Evolutionary conservation across 2,888 invertebrate genomes (phyloP).

Genomic region (Hirtodrosophila cameraria): DNA sequence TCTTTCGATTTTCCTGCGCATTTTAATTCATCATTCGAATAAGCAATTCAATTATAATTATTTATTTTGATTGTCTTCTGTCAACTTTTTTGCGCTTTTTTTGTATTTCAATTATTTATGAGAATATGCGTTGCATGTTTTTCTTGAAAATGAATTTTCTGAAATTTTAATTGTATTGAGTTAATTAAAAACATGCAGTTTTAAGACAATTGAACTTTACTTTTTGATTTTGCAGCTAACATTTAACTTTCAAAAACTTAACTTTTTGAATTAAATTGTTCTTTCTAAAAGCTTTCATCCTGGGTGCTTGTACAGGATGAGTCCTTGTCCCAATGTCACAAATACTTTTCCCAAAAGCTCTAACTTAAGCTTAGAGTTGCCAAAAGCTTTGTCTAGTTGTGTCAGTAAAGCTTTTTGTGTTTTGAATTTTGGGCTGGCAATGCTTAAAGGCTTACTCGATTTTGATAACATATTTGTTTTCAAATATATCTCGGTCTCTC

Average conservation of each 20-base stretch:
- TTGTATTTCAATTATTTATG: conserved; percentile 9
- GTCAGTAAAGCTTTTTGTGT: neutral
- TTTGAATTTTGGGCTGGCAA: conserved; percentile 13
- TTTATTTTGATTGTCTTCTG: conserved; percentile 10
- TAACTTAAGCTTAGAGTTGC: neutral
- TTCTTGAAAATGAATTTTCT: too few relatives aligned
- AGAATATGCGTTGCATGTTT: neutral
- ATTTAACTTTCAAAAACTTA: neutral
- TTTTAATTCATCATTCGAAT: conserved; percentile 5
- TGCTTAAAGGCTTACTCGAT: conserved; percentile 15
- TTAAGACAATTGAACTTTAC: too few relatives aligned
- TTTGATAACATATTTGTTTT: conserved; percentile 18
- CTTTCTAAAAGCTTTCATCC: conserved; percentile 1
- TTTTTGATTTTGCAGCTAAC: too few relatives aligned
- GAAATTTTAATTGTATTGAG: too few relatives aligned
- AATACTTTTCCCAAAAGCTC: conserved; percentile 6
- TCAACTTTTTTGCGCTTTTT: neutral
- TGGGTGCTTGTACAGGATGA: neutral
- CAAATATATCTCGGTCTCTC: neutral
- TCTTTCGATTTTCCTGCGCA: conserved; percentile 4
- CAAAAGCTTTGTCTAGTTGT: conserved; percentile 14
- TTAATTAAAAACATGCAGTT: too few relatives aligned
- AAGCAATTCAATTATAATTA: conserved; percentile 44
- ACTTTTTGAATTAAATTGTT: neutral
- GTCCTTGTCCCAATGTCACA: conserved; percentile 7